Percentiles rank a stretch among this genome's conserved stretches.
Conservation (phyloP, 2,888 invertebrate genomes). For the Embidobia sp. region DNA sequence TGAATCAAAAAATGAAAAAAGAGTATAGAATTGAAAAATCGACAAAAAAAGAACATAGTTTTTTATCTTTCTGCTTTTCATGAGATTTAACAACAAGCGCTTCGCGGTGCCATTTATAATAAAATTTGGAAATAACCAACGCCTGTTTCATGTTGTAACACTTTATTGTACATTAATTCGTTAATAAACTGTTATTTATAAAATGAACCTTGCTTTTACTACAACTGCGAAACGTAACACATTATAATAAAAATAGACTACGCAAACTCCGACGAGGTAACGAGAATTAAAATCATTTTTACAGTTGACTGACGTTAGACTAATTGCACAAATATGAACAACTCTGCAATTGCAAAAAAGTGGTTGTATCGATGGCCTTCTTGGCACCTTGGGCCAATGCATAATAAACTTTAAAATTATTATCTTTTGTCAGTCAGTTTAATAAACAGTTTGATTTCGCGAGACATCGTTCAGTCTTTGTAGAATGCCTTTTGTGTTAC, state of each 20-base stretch:
- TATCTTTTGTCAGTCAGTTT: conserved; percentile 33
- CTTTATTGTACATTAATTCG: conserved; percentile 52
- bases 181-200: conserved; percentile 58
- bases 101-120: too few species aligned
- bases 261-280: background rate
- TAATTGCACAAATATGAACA: too few species aligned
- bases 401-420: background rate
- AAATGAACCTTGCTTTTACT: conserved; percentile 35
- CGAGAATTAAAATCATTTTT: too few species aligned
- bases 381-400: background rate
- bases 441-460: conserved; percentile 14
- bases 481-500: conserved; percentile 12
- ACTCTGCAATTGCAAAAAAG: too few species aligned
- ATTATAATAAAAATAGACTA: conserved; percentile 38
- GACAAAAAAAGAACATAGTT: too few species aligned
- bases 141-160: conserved; percentile 31
- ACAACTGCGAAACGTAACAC: conserved; percentile 30
- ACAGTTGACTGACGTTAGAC: too few species aligned
- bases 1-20: too few species aligned
- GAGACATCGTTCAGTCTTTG: conserved; percentile 32
- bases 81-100: too few species aligned
- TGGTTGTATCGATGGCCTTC: background rate
- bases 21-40: too few species aligned
- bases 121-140: too few species aligned
- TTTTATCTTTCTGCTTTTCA: too few species aligned